Percentiles rank a stretch among this genome's conserved stretches.
Evolutionary conservation across 2,113 vertebrate species (phyloP).

Genomic region (Rutilus rutilus): DNA sequence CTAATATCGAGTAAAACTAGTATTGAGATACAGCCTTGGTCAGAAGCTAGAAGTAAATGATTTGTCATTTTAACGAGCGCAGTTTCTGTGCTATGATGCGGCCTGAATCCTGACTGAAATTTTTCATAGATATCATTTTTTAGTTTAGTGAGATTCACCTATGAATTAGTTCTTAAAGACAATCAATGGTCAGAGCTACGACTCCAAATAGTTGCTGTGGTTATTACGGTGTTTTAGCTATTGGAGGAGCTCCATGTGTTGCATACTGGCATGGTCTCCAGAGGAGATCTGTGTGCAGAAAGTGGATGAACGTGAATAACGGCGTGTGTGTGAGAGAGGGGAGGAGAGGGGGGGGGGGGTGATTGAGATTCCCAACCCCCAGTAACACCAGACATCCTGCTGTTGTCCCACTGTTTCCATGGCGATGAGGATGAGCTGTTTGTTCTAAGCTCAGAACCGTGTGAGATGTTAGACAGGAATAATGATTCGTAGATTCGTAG

Average conservation of each 20-base stretch:
- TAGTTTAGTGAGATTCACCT: background rate
- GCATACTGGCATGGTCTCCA: slow-evolving; percentile 28
- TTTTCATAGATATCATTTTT: too few species aligned
- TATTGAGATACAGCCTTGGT: too few species aligned
- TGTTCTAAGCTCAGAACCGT: slow-evolving; percentile 65
- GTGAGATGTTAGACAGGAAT: slow-evolving; percentile 42
- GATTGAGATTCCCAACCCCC: slow-evolving; percentile 61
- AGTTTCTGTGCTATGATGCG: too few species aligned
- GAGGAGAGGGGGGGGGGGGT: background rate
- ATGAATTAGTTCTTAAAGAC: background rate
- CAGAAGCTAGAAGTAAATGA: too few species aligned
- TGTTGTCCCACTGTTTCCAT: slow-evolving; percentile 87
- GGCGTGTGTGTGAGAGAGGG: background rate
- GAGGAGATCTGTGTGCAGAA: slow-evolving; percentile 29
- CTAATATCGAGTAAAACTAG: too few species aligned
- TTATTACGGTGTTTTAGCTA: background rate
- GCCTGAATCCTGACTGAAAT: too few species aligned
- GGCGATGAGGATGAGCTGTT: slow-evolving; percentile 79
- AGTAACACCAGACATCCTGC: slow-evolving; percentile 73
- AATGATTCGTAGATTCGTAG: slow-evolving; percentile 34
- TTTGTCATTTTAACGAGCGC: too few species aligned
- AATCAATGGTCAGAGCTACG: background rate
- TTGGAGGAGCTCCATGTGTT: slow-evolving; percentile 3
- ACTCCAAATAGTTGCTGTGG: background rate
- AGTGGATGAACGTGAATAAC: slow-evolving; percentile 36